A percentile compares a stretch with the other conserved stretches of the same genome.
Evolutionary conservation across 2,888 invertebrate genomes (phyloP).

Genomic region (Neoitamus cyanurus): DNA sequence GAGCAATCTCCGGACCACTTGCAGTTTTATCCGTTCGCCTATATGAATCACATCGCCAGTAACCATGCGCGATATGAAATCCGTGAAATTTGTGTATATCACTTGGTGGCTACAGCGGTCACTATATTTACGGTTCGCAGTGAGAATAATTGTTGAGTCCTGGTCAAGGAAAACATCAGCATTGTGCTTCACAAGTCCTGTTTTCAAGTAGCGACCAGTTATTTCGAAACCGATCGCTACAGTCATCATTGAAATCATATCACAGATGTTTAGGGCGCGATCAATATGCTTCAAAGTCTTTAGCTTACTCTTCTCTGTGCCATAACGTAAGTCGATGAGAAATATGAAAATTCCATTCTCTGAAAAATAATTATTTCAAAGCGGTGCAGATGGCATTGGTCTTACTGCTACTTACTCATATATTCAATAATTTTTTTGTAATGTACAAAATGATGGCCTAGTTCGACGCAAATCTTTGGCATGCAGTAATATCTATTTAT

Average conservation of each 20-base stretch:
- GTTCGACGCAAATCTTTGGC: slow-evolving; percentile 14
- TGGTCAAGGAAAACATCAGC: slow-evolving; percentile 34
- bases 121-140: slow-evolving; percentile 43
- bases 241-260: neutral
- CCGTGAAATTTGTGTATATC: slow-evolving; percentile 40
- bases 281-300: slow-evolving; percentile 34
- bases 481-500: neutral
- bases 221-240: slow-evolving; percentile 45
- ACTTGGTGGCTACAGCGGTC: slow-evolving; percentile 18
- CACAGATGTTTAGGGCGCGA: slow-evolving; percentile 4
- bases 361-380: neutral
- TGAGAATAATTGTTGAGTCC: slow-evolving; percentile 42
- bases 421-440: slow-evolving; percentile 19
- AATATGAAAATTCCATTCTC: slow-evolving; percentile 45
- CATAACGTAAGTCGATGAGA: slow-evolving; percentile 41
- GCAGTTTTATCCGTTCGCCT: slow-evolving; percentile 20
- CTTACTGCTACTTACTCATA: neutral
- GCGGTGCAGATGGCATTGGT: neutral
- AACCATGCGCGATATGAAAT: neutral
- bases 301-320: neutral
- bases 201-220: slow-evolving; percentile 16
- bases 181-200: slow-evolving; percentile 31
- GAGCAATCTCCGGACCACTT: neutral
- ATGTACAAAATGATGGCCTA: neutral
- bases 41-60: slow-evolving; percentile 27